phyloP scores from a whole-genome alignment of 2,797 vertebrate genomes.

The Trachops cirrhosus region DNA sequence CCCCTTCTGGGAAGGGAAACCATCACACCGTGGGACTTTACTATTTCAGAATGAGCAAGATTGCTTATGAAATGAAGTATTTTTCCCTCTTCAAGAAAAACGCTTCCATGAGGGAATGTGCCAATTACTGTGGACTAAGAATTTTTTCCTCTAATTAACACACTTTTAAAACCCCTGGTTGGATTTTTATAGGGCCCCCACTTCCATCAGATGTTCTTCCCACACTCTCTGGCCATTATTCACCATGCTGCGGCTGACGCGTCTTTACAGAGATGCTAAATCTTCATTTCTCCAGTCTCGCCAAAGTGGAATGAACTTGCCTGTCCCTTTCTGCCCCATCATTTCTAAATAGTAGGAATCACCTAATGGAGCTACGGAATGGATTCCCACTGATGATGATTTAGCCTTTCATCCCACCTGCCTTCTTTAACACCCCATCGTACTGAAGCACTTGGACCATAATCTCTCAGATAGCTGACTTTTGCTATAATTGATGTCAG shows the following conservation, averaged over 20 bases:
- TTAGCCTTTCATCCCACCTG: constrained; percentile 16
- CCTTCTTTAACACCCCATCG: constrained; percentile 6
- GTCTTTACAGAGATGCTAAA: not conserved
- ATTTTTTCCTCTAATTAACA: not conserved
- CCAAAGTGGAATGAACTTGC: not conserved
- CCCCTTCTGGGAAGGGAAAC: not conserved
- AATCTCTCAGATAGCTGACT: constrained; percentile 63
- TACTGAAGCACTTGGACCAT: constrained; percentile 30
- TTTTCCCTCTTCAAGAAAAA: not conserved
- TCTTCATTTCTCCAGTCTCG: not conserved
- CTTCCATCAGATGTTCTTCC: not conserved
- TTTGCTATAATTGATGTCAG: constrained; percentile 61
- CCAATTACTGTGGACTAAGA: not conserved
- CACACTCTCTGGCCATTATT: not conserved
- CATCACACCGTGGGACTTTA: not conserved
- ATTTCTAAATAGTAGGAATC: constrained; percentile 26
- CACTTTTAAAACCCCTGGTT: not conserved
- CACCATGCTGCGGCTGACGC: not conserved
- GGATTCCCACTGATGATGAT: not conserved
- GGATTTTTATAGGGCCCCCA: not conserved
- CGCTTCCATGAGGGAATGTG: not conserved
- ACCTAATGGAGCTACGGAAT: not conserved
- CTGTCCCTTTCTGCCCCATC: not conserved
- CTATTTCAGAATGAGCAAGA: not conserved
- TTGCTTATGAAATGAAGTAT: not conserved